Evolutionary conservation across 2,888 invertebrate species (phyloP).

Genomic region (Seira ritae): DNA sequence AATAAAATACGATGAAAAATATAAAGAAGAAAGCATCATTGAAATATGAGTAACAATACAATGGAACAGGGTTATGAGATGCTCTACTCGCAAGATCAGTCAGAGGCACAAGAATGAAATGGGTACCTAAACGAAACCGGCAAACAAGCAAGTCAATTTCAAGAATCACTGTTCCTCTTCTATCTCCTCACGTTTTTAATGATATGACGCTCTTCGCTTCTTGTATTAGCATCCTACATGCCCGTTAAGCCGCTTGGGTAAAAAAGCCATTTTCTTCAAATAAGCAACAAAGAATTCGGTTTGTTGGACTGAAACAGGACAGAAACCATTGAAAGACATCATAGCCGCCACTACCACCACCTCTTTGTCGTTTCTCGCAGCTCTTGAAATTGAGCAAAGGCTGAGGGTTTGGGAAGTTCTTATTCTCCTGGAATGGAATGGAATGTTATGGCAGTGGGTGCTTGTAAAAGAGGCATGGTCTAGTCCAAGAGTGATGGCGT

Average conservation of each 20-base stretch:
- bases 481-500: background rate
- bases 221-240: too few species aligned
- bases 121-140: slow-evolving; percentile 6
- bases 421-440: background rate
- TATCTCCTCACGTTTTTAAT: too few species aligned
- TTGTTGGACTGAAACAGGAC: background rate
- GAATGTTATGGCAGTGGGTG: background rate
- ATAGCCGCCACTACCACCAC: slow-evolving; percentile 20
- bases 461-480: background rate
- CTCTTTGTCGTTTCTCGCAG: slow-evolving; percentile 6
- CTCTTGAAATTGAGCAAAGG: background rate
- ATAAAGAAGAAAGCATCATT: background rate
- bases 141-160: background rate
- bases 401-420: background rate
- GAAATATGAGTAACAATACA: background rate
- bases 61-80: background rate
- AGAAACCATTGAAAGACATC: background rate
- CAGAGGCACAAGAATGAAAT: background rate
- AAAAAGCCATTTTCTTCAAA: too few species aligned
- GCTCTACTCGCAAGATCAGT: background rate
- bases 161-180: too few species aligned
- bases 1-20: background rate
- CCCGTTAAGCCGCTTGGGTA: too few species aligned
- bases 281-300: background rate
- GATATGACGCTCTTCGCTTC: too few species aligned